Evolutionary conservation across 1,140 invertebrate genomes (phyloP), one percentile per base, ranked within the genome.

Genomic region (Neodiprion pinetum): DNA sequence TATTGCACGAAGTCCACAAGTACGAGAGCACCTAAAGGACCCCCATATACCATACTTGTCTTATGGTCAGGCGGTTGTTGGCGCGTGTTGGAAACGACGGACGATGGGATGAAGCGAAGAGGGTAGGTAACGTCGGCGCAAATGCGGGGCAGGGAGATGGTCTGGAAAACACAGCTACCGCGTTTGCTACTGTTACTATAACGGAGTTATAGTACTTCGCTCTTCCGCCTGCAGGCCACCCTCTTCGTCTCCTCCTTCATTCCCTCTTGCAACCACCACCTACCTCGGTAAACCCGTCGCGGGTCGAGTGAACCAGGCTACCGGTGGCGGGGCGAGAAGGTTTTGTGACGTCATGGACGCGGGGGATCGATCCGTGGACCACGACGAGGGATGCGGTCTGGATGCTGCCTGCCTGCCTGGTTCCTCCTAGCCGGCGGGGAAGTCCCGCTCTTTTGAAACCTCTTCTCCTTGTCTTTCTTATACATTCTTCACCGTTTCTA

Each of bases 301-400:
- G 53, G 11, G 53, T 61, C 53, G 53, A 61, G 53, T 61, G 53
- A 61, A 61, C 53, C 53, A 61, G 53, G 53, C 53, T 61, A 9
- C 11, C n/a, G 70, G 70, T 40, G 28, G 48, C 69, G 72, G 65
- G 48, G 73, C 50, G 70, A 74, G 74, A 65, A 68, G 76, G 67
- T 70, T 14, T 47, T 49, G 71, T 79, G 78, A 79, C 78, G 78
- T 79, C 78, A 76, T 66, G 68, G 67, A 47, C 49, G 75, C 75
- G 73, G 74, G 74, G 74, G 76, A 79, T 79, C 78, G 78, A 79
- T 79, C 78, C 76, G 76, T 69, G 72, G 76, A 76, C 66, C 78
- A 17, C 53, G 53, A 61, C 53, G 53, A 17, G 53, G 53, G 11
- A 17, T 61, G 75, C 75, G 78, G 75, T 75, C 78, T 76, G 75